Conservation (phyloP, 2,888 invertebrate species). For the Amphipyra tragopoginis region DNA sequence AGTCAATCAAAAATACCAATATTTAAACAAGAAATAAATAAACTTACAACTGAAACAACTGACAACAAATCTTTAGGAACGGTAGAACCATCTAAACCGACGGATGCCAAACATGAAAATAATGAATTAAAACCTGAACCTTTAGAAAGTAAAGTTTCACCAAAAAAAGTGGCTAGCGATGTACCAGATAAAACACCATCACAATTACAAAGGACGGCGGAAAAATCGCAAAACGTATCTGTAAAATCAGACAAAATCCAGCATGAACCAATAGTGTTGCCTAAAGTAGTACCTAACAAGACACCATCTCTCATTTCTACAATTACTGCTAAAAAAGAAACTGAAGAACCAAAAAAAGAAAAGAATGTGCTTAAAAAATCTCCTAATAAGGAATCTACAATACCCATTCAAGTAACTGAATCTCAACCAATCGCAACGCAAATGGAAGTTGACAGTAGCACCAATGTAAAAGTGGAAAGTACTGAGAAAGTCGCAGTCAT, state of each 20-base stretch:
- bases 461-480: slow-evolving; percentile 19
- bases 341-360: slow-evolving; percentile 7
- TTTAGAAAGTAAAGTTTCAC: background rate
- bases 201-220: slow-evolving; percentile 3
- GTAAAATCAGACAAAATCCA: slow-evolving; percentile 11
- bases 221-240: slow-evolving; percentile 10
- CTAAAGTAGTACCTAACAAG: slow-evolving; percentile 6
- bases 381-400: slow-evolving; percentile 23
- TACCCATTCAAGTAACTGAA: slow-evolving; percentile 13
- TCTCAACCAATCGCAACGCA: slow-evolving; percentile 15
- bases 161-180: slow-evolving; percentile 17
- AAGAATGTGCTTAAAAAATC: slow-evolving; percentile 9
- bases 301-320: slow-evolving; percentile 2
- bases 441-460: slow-evolving; percentile 23
- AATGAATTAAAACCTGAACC: slow-evolving; percentile 5
- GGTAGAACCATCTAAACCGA: background rate
- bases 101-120: slow-evolving; percentile 7
- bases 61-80: slow-evolving; percentile 1
- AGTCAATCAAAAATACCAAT: slow-evolving; percentile 46
- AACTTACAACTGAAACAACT: slow-evolving; percentile 2
- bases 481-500: slow-evolving; percentile 10
- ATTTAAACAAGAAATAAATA: slow-evolving; percentile 16
- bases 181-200: slow-evolving; percentile 3
- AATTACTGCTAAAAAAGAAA: slow-evolving; percentile 17
- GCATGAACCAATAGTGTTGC: background rate